Evolutionary conservation across 2,113 vertebrate genomes (phyloP), one percentile per base, ranked within the genome.

Genomic region (Menura novaehollandiae): DNA sequence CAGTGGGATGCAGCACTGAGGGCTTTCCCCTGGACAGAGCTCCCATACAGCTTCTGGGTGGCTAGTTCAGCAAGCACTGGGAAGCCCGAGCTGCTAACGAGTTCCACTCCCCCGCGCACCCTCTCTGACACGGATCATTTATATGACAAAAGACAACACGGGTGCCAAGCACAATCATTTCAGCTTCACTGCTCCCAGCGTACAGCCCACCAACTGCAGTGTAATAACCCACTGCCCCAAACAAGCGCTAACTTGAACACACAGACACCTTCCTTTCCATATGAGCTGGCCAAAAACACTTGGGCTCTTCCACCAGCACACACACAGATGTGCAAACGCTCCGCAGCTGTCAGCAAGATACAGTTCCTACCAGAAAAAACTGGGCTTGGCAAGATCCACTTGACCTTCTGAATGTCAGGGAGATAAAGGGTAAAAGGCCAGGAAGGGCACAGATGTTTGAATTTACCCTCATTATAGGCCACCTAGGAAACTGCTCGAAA

Each of bases 301-400:
- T 0, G 0, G 16, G 60, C 66, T 80, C 51, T 82, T 39, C 58
- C 85, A 51, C 16, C 52, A 44, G 78, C 21, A 10, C 51, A 13
- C 33, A n/a, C 39, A 5, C 0, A 2, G 26, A 46, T 0, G 0
- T 7, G 44, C 64, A 15, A 82, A 51, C 0, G 8, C 56, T 19
- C 47, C 0, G 0, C 27, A n/a, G 67, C 71, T 79, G 63, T 43
- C 79, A 71, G 82, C 68, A 15, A 28, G 33, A 41, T 53, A 39
- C 46, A 18, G 55, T 75, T 58, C 66, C 62, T 37, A 23, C 43
- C 26, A 32, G 85, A 83, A 88, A 78, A 76, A 79, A 74, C 75
- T 19, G 46, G 67, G 67, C 56, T 92, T 32, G 75, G 82, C 72
- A 17, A 67, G 33, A 84, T 20, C 62, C 68, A 56, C 85, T 64